phyloP scores from a whole-genome alignment of 2,113 vertebrate genomes.

The Scalopus aquaticus region DNA sequence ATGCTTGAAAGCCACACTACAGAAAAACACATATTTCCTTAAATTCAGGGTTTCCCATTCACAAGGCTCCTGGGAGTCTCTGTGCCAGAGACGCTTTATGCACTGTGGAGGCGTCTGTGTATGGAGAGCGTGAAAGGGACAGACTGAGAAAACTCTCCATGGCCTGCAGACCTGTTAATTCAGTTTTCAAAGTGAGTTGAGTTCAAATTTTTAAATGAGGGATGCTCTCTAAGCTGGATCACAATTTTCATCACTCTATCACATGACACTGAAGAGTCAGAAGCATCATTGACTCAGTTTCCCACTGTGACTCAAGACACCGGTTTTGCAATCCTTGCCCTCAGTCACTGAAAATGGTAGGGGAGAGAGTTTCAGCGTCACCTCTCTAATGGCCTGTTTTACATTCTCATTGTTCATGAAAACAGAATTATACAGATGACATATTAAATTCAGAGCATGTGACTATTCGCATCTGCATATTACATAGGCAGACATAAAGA shows the following conservation, averaged over 20 bases:
- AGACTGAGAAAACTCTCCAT: neutral
- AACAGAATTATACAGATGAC: neutral
- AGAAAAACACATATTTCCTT: neutral
- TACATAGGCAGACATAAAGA: neutral
- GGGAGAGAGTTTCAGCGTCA: neutral
- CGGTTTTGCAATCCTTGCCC: neutral
- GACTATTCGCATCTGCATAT: neutral
- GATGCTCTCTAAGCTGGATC: neutral
- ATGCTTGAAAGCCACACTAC: neutral
- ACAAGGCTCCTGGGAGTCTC: rapidly evolving
- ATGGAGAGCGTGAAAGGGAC: neutral
- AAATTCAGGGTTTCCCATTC: neutral
- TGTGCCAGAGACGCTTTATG: neutral
- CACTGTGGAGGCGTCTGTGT: neutral
- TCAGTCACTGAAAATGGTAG: rapidly evolving
- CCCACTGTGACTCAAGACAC: neutral
- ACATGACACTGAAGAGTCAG: neutral
- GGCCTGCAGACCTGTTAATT: neutral
- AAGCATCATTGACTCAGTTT: neutral
- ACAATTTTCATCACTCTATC: neutral
- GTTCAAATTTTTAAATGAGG: too few relatives aligned
- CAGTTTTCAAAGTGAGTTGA: neutral
- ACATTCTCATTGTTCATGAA: neutral
- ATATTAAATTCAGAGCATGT: neutral
- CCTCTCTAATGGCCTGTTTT: neutral